Percentiles rank a stretch among this genome's conserved stretches.
These are phyloP conservation scores for Aspidiotus rigidus DNA, from an alignment of 2,888 invertebrate species.

Conservation along the genomic window DNA sequence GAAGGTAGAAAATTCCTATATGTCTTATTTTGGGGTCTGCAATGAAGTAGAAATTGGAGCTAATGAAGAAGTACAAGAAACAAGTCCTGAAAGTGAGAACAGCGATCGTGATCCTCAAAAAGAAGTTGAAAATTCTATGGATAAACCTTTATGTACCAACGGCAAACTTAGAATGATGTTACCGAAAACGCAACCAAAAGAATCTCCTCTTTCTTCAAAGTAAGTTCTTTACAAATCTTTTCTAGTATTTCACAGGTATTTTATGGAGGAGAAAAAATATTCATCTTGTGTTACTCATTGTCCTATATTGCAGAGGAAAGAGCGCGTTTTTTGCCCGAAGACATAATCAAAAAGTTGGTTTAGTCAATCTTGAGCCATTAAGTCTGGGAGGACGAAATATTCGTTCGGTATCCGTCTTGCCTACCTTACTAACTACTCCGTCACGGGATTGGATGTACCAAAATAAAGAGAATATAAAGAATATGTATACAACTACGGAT, in stretches of 20 bases:
- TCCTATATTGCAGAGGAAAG: constrained; percentile 21
- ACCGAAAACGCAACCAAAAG: constrained; percentile 6
- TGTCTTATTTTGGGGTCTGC: constrained; percentile 35
- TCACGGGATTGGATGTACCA: neutral
- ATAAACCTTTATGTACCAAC: neutral
- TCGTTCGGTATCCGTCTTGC: constrained; percentile 16
- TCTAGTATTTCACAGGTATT: no score
- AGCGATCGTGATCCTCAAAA: constrained; percentile 19
- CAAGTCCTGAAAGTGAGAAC: constrained; percentile 16
- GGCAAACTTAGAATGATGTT: neutral
- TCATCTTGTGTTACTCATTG: neutral
- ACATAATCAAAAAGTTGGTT: constrained; percentile 7
- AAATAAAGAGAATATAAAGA: constrained; percentile 11
- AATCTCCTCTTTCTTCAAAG: constrained; percentile 8
- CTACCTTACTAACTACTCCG: neutral
- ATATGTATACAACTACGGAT: constrained; percentile 39
- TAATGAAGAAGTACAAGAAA: constrained; percentile 37
- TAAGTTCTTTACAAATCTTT: neutral
- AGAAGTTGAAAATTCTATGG: neutral
- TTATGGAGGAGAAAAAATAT: neutral
- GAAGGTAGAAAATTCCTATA: constrained; percentile 5
- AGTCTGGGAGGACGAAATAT: constrained; percentile 29
- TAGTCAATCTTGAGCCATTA: constrained; percentile 18
- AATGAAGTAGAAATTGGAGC: constrained; percentile 40
- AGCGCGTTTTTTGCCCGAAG: constrained; percentile 27